A percentile compares a stretch with the other conserved stretches of the same genome.
Conservation (phyloP, 2,888 invertebrate species). For the Diarsia mendica region DNA sequence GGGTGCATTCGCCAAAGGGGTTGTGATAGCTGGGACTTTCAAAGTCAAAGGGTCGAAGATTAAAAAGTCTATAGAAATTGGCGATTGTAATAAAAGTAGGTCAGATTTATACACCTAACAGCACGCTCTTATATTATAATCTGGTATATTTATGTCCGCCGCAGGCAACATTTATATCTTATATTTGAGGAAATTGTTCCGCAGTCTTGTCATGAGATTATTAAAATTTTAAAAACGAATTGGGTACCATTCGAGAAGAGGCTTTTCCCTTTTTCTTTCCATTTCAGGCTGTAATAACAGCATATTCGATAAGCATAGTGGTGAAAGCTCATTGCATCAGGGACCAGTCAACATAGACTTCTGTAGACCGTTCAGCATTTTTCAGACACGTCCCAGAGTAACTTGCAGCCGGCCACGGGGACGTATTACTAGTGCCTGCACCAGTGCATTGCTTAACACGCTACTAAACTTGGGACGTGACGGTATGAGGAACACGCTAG, state of each 20-base stretch:
- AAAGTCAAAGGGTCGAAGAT: slow-evolving; percentile 27
- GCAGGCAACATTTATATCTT: not conserved
- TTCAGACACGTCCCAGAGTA: slow-evolving; percentile 32
- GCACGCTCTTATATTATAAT: not conserved
- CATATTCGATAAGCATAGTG: not conserved
- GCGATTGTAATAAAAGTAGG: slow-evolving; percentile 8
- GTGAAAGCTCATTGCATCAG: not conserved
- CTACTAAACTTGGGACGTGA: slow-evolving; percentile 18
- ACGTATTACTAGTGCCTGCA: not conserved
- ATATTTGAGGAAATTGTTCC: not conserved
- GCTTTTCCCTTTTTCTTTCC: not conserved
- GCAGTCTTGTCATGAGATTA: not conserved
- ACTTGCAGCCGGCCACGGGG: slow-evolving; percentile 10
- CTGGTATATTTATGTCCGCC: not conserved
- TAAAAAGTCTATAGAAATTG: slow-evolving; percentile 37
- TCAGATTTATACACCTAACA: not conserved
- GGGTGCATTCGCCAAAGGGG: slow-evolving; percentile 15
- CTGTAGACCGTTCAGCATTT: not conserved
- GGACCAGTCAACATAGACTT: not conserved
- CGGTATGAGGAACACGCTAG: slow-evolving; percentile 6
- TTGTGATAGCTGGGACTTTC: slow-evolving; percentile 12
- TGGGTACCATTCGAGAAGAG: not conserved
- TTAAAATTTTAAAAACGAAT: not conserved
- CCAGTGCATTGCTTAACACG: slow-evolving; percentile 7
- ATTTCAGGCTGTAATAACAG: not conserved